phyloP scores from a whole-genome alignment of 2,797 vertebrate species.

The Parotocinclus haroldoi region DNA sequence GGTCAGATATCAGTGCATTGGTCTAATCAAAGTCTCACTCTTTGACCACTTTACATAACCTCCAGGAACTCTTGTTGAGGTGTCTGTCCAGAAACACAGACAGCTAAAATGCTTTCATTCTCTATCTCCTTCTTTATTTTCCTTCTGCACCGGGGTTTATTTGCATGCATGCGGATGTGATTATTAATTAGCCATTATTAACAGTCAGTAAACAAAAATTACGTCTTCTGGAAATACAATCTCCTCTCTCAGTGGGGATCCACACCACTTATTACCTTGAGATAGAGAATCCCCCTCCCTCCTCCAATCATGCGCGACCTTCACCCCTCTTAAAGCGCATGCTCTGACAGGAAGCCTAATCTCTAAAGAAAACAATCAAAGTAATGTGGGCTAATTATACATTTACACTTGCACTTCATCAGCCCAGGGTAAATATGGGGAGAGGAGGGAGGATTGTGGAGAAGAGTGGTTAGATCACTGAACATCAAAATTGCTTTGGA shows the following conservation, averaged over 20 bases:
- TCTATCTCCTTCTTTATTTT: constrained; percentile 60
- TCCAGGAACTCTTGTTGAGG: no score
- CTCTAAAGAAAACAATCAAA: constrained; percentile 83
- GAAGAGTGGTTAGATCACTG: constrained; percentile 54
- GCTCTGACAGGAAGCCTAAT: constrained; percentile 78
- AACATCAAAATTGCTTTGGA: constrained; percentile 60
- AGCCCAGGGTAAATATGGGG: constrained; percentile 72
- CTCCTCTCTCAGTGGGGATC: constrained; percentile 83
- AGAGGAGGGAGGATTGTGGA: constrained; percentile 51
- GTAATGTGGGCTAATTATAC: constrained; percentile 83
- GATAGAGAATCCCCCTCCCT: constrained; percentile 79
- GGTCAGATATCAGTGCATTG: no score
- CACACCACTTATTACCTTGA: constrained; percentile 83
- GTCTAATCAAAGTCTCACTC: no score
- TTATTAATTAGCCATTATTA: constrained; percentile 99
- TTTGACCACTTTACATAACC: no score
- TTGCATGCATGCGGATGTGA: constrained; percentile 82
- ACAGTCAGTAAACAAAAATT: constrained; percentile 99
- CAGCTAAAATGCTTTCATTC: constrained; percentile 15
- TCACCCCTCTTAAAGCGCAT: constrained; percentile 74
- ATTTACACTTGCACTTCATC: constrained; percentile 80
- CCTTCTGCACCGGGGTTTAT: constrained; percentile 63
- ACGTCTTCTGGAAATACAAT: constrained; percentile 95
- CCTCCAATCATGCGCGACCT: constrained; percentile 90
- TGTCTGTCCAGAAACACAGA: no score